These are phyloP conservation scores for Caenorhabditis remanei DNA, from an alignment of 1,140 invertebrate species.

Conservation along the genomic window DNA sequence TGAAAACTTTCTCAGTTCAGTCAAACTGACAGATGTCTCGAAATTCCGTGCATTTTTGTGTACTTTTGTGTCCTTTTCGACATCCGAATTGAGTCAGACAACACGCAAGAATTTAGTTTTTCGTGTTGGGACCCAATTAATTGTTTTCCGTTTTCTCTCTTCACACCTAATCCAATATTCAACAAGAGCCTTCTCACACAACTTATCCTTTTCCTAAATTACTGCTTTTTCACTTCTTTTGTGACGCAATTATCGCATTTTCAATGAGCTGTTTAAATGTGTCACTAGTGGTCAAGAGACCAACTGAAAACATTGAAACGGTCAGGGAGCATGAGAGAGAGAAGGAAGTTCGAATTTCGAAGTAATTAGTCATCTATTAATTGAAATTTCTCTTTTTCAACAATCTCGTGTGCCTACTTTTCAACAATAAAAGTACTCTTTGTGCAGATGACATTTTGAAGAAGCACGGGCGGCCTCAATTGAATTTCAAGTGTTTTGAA, in stretches of 20 bases:
- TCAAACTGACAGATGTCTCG: too few relatives aligned
- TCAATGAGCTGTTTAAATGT: slow-evolving; percentile 42
- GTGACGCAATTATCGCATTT: slow-evolving; percentile 53
- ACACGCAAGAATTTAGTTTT: neutral
- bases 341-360: neutral
- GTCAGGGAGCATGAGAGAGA: neutral
- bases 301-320: neutral
- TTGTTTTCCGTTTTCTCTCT: slow-evolving; percentile 31
- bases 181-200: slow-evolving; percentile 14
- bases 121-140: slow-evolving; percentile 45
- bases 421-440: neutral
- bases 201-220: slow-evolving; percentile 43
- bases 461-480: slow-evolving; percentile 30
- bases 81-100: slow-evolving; percentile 14
- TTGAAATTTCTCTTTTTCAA: neutral
- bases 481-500: slow-evolving; percentile 55
- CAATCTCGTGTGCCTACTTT: too few relatives aligned
- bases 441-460: slow-evolving; percentile 53
- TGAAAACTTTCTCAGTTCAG: too few relatives aligned
- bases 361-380: neutral
- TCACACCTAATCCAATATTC: slow-evolving; percentile 8
- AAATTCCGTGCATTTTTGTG: neutral
- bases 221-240: slow-evolving; percentile 19
- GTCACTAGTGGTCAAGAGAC: slow-evolving; percentile 10
- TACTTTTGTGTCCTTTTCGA: neutral